Conservation (phyloP, 1,140 invertebrate genomes). For the Drosophila tani region DNA sequence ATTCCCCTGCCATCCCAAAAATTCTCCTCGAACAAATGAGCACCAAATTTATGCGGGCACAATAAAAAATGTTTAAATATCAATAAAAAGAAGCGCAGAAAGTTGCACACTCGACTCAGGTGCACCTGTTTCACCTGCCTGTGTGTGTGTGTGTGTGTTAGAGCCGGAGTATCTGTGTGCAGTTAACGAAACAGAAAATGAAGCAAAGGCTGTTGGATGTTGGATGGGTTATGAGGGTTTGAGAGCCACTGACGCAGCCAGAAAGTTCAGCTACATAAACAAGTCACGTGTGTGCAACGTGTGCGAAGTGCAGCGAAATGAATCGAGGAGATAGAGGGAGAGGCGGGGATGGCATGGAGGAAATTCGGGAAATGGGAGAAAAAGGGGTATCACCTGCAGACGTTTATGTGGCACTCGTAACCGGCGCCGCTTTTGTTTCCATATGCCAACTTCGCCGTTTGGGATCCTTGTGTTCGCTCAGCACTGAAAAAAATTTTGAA, state of each 20-base stretch:
- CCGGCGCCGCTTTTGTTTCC: conserved; percentile 63
- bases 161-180: conserved; percentile 30
- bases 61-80: conserved; percentile 80
- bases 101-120: conserved; percentile 23
- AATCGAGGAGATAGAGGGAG: conserved; percentile 28
- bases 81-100: conserved; percentile 63
- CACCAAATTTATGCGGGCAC: conserved; percentile 62
- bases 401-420: conserved; percentile 65
- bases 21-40: conserved; percentile 47
- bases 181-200: conserved; percentile 82
- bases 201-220: conserved; percentile 44
- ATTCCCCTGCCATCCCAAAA: neutral
- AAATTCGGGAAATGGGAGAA: conserved; percentile 28
- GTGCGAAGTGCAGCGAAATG: conserved; percentile 78
- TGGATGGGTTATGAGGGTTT: conserved; percentile 49
- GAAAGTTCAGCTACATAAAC: conserved; percentile 81
- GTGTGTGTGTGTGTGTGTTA: conserved; percentile 15
- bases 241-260: conserved; percentile 37
- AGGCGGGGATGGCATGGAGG: neutral
- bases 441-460: conserved; percentile 42
- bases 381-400: conserved; percentile 44
- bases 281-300: conserved; percentile 81
- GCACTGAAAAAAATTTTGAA: neutral
- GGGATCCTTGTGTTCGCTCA: conserved; percentile 2
- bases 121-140: conserved; percentile 12